Percentiles rank a stretch among this genome's conserved stretches.
These are phyloP conservation scores for Gastracanthus pulcherrimus DNA, from an alignment of 2,888 invertebrate genomes.

Conservation along the genomic window DNA sequence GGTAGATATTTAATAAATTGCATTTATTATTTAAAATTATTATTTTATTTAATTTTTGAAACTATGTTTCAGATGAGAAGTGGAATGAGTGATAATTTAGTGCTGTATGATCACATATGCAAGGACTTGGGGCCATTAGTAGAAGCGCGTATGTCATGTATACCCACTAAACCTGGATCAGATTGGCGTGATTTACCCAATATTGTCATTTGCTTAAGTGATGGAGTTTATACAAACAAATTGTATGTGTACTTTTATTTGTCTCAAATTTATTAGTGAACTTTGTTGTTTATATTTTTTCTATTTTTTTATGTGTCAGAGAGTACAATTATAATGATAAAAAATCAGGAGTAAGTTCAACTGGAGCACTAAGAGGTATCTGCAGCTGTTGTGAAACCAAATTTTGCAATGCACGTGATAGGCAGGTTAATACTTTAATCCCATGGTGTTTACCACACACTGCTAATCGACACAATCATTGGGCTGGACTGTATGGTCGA, in stretches of 20 bases:
- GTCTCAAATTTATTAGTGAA: not conserved
- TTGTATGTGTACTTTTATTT: slow-evolving; percentile 78
- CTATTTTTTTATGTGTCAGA: slow-evolving; percentile 68
- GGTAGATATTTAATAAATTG: slow-evolving; percentile 67
- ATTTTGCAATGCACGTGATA: slow-evolving; percentile 84
- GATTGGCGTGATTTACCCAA: slow-evolving; percentile 95
- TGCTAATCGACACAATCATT: slow-evolving; percentile 90
- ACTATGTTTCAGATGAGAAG: slow-evolving; percentile 84
- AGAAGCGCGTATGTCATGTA: slow-evolving; percentile 86
- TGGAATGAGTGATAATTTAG: slow-evolving; percentile 79
- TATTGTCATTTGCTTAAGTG: slow-evolving; percentile 83
- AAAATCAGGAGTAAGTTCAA: slow-evolving; percentile 78
- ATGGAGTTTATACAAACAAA: slow-evolving; percentile 84
- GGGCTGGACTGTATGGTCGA: slow-evolving; percentile 91
- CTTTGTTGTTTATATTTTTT: not conserved
- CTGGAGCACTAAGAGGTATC: slow-evolving; percentile 83
- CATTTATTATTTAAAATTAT: not conserved
- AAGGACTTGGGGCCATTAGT: slow-evolving; percentile 91
- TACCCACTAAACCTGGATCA: slow-evolving; percentile 86
- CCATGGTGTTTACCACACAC: slow-evolving; percentile 95
- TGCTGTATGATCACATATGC: slow-evolving; percentile 89
- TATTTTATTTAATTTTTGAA: slow-evolving; percentile 17
- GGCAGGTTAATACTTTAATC: slow-evolving; percentile 90
- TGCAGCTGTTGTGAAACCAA: slow-evolving; percentile 86
- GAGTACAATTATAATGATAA: slow-evolving; percentile 80